A percentile compares a stretch with the other conserved stretches of the same genome.
These are phyloP conservation scores for Idaea dimidiata DNA, from an alignment of 2,888 invertebrate genomes.

Conservation along the genomic window DNA sequence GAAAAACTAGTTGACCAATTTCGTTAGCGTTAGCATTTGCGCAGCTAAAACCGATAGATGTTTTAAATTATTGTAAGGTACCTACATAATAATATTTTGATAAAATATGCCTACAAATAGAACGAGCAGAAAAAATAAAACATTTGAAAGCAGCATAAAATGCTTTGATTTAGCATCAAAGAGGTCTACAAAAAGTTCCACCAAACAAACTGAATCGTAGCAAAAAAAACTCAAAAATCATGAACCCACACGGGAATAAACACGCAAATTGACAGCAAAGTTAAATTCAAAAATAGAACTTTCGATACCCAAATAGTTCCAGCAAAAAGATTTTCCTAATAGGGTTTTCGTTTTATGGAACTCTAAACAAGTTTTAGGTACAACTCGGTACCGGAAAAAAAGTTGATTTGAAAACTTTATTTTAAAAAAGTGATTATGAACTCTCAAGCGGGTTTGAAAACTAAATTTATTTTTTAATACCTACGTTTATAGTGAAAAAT, in stretches of 20 bases:
- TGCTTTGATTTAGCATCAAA: too few species aligned
- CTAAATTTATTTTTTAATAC: slow-evolving; percentile 29
- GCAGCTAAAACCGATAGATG: too few species aligned
- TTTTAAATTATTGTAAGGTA: too few species aligned
- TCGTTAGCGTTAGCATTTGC: too few species aligned
- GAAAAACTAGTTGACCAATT: background rate
- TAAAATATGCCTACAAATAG: too few species aligned
- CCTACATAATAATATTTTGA: too few species aligned
- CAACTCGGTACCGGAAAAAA: slow-evolving; percentile 25
- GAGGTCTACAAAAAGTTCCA: background rate
- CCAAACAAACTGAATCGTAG: background rate
- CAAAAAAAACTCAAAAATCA: background rate
- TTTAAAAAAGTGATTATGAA: slow-evolving; percentile 36
- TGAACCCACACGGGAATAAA: background rate
- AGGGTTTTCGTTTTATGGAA: slow-evolving; percentile 18
- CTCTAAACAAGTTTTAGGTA: slow-evolving; percentile 26
- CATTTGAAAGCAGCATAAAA: too few species aligned
- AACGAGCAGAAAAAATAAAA: too few species aligned
- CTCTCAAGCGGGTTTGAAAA: slow-evolving; percentile 26
- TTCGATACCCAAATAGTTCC: background rate
- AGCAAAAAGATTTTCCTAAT: slow-evolving; percentile 4
- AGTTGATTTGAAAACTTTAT: slow-evolving; percentile 47
- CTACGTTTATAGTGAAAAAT: background rate
- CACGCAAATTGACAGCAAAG: slow-evolving; percentile 4
- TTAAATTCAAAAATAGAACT: slow-evolving; percentile 3